phyloP scores from a whole-genome alignment of 1,140 invertebrate species.

The Laodelphax striatellus region DNA sequence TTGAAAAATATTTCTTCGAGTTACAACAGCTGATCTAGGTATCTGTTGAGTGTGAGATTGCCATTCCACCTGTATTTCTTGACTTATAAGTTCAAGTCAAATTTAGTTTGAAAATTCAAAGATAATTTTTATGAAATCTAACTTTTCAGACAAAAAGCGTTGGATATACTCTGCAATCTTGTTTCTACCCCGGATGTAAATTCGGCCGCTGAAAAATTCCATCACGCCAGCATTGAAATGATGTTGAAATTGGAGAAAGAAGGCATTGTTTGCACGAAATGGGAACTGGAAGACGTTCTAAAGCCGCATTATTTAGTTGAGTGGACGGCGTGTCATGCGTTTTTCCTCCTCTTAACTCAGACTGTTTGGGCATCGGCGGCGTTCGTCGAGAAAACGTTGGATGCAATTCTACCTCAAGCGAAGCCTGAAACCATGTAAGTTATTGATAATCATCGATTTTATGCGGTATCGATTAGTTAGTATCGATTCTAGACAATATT shows the following conservation, averaged over 20 bases:
- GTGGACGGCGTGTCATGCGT: conserved; percentile 40
- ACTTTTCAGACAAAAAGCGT: conserved; percentile 14
- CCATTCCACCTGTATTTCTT: too few species aligned
- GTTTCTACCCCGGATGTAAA: conserved; percentile 24
- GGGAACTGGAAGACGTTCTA: conserved; percentile 6
- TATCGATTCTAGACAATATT: too few species aligned
- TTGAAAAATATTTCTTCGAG: too few species aligned
- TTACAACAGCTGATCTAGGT: too few species aligned
- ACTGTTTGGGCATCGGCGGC: conserved; percentile 25
- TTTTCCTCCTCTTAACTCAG: conserved; percentile 34
- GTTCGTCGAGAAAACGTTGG: conserved; percentile 29
- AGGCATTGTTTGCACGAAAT: neutral
- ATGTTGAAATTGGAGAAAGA: conserved; percentile 1
- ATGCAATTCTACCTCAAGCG: neutral
- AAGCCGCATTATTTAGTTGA: conserved; percentile 33
- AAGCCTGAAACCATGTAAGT: conserved; percentile 1
- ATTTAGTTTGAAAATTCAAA: too few species aligned
- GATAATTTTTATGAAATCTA: too few species aligned
- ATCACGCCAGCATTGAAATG: conserved; percentile 24
- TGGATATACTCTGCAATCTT: conserved; percentile 18
- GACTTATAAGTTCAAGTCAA: too few species aligned
- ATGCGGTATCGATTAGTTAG: too few species aligned
- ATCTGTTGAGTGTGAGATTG: too few species aligned
- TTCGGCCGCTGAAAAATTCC: conserved; percentile 23
- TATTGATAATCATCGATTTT: neutral